Evolutionary conservation across 2,888 invertebrate genomes (phyloP), one percentile per base, ranked within the genome.

Genomic region (Agrotis exclamationis): DNA sequence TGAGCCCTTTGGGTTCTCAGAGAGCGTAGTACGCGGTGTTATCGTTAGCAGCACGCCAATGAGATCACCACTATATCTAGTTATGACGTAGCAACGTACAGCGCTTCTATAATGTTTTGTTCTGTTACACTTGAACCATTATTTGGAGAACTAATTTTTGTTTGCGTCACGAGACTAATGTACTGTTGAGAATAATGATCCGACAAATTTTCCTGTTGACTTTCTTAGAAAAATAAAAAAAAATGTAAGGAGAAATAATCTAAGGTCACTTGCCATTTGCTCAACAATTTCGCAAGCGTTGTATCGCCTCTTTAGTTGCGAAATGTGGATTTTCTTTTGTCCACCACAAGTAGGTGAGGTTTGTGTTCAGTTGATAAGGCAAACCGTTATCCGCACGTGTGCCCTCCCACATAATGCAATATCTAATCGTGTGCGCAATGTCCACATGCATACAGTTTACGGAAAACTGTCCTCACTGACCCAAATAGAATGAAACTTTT

Each of bases 21-120:
- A 74, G 84, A 84, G 83, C 85, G 85, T 84, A 79, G 85, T 82
- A 85, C 86, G 63, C 76, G 68, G 62, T 68, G 64, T 89, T 91
- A 90, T 91, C 92, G 89, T 85, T 87, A 88, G 83, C 84, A 76
- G 78, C 79, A 76, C 76, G 82, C 82, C 85, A 86, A 90, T 96
- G 95, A 96, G 93, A 94, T 96, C 96, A 96, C 90, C 94, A 89
- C 93, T 96, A 95, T 94, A 94, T 91, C 90, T 91, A 93, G 91
- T 90, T 88, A 91, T 95, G 94, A 95, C 95, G 95, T 94, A 85
- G 82, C 85, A 74, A 65, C 82, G 81, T 83, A 83, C 85, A 84
- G 80, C 82, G 76, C 85, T 82, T 80, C 76, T 85, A 81, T 86
- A 86, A 87, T 86, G 83, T 84, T 83, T 85, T 84, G 84, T 86